Conservation (phyloP, 2,888 invertebrate species). For the Lasioglossum morio region DNA sequence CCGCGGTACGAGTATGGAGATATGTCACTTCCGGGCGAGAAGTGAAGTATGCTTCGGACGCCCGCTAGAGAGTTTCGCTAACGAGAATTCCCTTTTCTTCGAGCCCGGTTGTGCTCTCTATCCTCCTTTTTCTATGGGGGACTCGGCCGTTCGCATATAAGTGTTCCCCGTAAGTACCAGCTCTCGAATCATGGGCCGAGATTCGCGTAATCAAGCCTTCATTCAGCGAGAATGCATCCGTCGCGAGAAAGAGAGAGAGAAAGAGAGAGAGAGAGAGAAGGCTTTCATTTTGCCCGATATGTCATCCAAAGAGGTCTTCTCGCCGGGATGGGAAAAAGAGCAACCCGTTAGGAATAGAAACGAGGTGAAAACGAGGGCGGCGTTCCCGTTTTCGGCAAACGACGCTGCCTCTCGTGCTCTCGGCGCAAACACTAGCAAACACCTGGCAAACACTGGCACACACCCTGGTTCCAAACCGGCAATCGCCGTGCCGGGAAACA, state of each 20-base stretch:
- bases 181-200: constrained; percentile 45
- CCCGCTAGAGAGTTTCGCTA: constrained; percentile 28
- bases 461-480: neutral
- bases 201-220: constrained; percentile 62
- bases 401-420: neutral
- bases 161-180: constrained; percentile 41
- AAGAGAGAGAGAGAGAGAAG: neutral
- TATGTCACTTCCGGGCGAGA: neutral
- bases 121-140: constrained; percentile 17
- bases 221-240: constrained; percentile 38
- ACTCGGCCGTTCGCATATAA: constrained; percentile 3
- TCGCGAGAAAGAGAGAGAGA: neutral
- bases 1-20: neutral
- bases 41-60: constrained; percentile 20
- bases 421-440: neutral
- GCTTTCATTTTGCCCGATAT: constrained; percentile 32
- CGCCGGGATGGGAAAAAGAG: constrained; percentile 13
- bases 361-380: constrained; percentile 41
- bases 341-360: constrained; percentile 12
- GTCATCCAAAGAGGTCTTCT: constrained; percentile 27
- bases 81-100: constrained; percentile 49
- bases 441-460: neutral
- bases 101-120: neutral
- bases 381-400: constrained; percentile 28
- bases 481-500: neutral